Evolutionary conservation across 2,797 vertebrate species (phyloP).

Genomic region (Malacoraja senta): DNA sequence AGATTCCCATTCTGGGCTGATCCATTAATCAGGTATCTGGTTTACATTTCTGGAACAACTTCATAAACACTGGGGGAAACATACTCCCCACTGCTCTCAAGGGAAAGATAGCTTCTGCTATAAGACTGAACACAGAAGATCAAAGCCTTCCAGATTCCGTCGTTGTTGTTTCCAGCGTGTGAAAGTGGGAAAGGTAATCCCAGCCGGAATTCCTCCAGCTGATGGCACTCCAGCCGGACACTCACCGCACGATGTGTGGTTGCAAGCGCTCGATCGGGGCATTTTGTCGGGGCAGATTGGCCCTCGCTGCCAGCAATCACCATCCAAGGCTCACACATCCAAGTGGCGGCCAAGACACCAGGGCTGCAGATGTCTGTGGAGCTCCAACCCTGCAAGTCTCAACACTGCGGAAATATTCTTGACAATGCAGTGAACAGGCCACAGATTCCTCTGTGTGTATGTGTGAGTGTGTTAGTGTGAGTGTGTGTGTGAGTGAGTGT

Average conservation of each 20-base stretch:
- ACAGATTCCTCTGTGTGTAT: too few relatives aligned
- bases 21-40: conserved; percentile 17
- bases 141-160: neutral
- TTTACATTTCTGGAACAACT: neutral
- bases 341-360: neutral
- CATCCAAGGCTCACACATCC: neutral
- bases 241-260: neutral
- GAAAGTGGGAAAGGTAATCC: too few relatives aligned
- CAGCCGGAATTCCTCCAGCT: neutral
- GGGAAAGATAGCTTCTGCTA: neutral
- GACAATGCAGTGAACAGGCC: neutral
- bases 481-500: too few relatives aligned
- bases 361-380: neutral
- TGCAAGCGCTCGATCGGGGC: too few relatives aligned
- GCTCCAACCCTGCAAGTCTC: neutral
- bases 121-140: neutral
- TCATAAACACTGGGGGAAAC: neutral
- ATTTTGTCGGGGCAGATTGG: neutral
- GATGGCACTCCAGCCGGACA: neutral
- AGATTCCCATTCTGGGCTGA: neutral
- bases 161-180: neutral
- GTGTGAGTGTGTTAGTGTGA: too few relatives aligned
- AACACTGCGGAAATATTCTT: neutral
- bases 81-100: neutral
- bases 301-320: neutral